Evolutionary conservation across 2,888 invertebrate genomes (phyloP).

Genomic region (Phrixothrix hirtus): DNA sequence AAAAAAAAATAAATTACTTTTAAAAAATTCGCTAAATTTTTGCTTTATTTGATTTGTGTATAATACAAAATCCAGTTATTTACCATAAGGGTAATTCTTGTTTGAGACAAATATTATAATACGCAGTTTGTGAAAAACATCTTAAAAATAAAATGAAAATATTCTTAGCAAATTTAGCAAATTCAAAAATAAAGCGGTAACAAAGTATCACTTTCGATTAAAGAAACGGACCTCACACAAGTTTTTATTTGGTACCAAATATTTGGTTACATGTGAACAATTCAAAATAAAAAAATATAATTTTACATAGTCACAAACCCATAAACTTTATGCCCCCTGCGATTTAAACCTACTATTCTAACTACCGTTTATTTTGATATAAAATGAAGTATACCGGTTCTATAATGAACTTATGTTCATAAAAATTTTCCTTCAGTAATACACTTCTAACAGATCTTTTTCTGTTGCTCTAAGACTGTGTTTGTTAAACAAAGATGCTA

Average conservation of each 20-base stretch:
- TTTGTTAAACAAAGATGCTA: slow-evolving; percentile 26
- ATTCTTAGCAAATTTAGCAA: too few species aligned
- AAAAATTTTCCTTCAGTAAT: background rate
- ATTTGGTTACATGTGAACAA: slow-evolving; percentile 23
- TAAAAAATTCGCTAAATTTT: too few species aligned
- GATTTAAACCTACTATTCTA: slow-evolving; percentile 16
- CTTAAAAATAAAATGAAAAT: too few species aligned
- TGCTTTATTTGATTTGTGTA: too few species aligned
- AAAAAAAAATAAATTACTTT: too few species aligned
- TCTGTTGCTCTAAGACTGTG: background rate
- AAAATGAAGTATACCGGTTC: slow-evolving; percentile 30
- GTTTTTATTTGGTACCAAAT: slow-evolving; percentile 14
- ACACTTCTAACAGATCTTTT: slow-evolving; percentile 6
- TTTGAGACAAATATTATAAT: too few species aligned
- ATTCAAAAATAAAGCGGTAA: too few species aligned
- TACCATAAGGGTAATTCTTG: too few species aligned
- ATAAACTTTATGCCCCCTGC: slow-evolving; percentile 9
- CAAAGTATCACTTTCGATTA: slow-evolving; percentile 24
- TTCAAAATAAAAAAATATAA: slow-evolving; percentile 11
- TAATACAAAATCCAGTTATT: too few species aligned
- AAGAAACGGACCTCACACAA: slow-evolving; percentile 23
- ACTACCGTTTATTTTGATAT: slow-evolving; percentile 35
- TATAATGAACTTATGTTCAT: slow-evolving; percentile 8
- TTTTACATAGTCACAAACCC: slow-evolving; percentile 7
- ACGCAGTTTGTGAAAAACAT: too few species aligned